These are phyloP conservation scores for Brienomyrus longianalis DNA, from an alignment of 2,113 vertebrate genomes.

Conservation along the genomic window DNA sequence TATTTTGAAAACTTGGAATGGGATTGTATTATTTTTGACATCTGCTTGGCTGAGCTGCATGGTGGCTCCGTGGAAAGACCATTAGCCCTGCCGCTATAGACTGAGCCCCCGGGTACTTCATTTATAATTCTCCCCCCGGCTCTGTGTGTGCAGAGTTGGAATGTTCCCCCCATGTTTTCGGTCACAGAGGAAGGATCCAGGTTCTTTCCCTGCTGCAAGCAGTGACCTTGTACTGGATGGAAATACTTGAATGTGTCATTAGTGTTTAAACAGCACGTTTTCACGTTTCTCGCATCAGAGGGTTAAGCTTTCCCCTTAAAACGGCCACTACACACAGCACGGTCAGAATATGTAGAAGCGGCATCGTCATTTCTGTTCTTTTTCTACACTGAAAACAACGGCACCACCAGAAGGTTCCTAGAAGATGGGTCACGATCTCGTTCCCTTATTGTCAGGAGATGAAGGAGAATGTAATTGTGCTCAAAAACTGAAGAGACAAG, in stretches of 20 bases:
- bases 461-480: too few species aligned
- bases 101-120: too few species aligned
- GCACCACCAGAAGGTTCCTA: neutral
- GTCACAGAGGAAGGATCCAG: neutral
- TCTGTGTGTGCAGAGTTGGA: too few species aligned
- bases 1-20: neutral
- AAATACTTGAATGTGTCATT: neutral
- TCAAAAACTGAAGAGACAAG: too few species aligned
- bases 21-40: neutral
- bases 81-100: too few species aligned
- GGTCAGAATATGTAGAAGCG: neutral
- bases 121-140: too few species aligned
- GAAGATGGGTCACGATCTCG: neutral
- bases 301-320: neutral
- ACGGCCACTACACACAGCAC: neutral
- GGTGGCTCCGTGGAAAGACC: too few species aligned
- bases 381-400: neutral
- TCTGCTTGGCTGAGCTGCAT: neutral
- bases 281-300: neutral
- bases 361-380: neutral
- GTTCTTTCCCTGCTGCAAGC: neutral
- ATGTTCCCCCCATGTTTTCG: too few species aligned
- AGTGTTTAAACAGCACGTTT: neutral
- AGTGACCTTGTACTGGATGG: neutral
- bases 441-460: too few species aligned